Base-by-base conservation (phyloP, 1,140 invertebrate genomes). In the Aporrectodea caliginosa region DNA sequence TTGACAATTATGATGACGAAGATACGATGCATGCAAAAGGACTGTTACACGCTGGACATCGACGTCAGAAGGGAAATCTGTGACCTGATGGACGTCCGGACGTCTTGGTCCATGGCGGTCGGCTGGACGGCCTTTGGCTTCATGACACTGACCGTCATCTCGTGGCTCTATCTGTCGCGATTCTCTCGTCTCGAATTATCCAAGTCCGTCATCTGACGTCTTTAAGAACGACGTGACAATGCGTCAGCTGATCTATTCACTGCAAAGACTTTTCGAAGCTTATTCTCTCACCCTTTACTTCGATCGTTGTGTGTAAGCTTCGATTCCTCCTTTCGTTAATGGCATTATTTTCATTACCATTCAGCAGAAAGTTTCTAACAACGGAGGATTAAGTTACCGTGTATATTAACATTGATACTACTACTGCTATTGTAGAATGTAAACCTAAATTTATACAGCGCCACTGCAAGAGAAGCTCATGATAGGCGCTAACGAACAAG, bases 1-100 rank as follows among this genome's bases (percentile, higher is more conserved):
- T 88, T 96, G 73, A 93, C 93, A 88, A 96, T 96, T 85, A 95
- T 95, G 83, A 93, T 95, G 84, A 94, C 94, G 86, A 96, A 96
- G 85, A 90, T 94, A 16, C 90, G 92, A 71, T 79, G 75, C 69
- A 93, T 94, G 83, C 91, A 91, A 12, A 91, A 85, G 43, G 87
- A 87, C 35, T 86, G 85, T 76, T 85, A 86, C 43, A 81, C 85
- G 30, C 78, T 88, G 35, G 85, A 87, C 81, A 35, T 80, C 14
- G 80, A 82, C 32, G 76, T 72, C n/a, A 77, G 82, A 68, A 58
- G 85, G 16, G 80, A 86, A 33, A 88, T 87, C 88, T 92, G 86
- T 30, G 90, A 91, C 0, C 92, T 92, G 0, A 90, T 93, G n/a
- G 90, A 92, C 68, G 93, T 94, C 85, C 90, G 90, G 27, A 92